phyloP scores from a whole-genome alignment of 2,113 vertebrate species.

The Brachirus orientalis region DNA sequence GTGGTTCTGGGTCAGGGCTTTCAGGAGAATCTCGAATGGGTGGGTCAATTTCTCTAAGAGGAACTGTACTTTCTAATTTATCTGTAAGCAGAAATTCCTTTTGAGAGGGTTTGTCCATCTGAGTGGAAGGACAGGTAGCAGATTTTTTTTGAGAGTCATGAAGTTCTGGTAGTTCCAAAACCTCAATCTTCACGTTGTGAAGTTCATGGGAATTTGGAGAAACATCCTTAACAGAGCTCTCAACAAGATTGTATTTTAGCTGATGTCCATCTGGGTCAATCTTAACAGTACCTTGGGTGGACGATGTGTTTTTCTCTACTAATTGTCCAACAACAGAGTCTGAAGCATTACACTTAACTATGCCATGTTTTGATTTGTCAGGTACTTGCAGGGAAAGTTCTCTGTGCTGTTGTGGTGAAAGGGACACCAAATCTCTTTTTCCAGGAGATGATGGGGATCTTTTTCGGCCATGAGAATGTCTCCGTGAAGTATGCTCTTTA shows the following conservation, averaged over 20 bases:
- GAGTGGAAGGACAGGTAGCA: conserved; percentile 13
- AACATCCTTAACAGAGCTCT: conserved; percentile 28
- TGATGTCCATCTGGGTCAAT: conserved; percentile 43
- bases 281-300: conserved; percentile 22
- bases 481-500: conserved; percentile 51
- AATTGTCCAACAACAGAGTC: conserved; percentile 24
- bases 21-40: conserved; percentile 76
- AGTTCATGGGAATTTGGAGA: conserved; percentile 9
- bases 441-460: conserved; percentile 69
- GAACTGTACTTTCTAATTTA: conserved; percentile 67
- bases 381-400: conserved; percentile 40
- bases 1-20: conserved; percentile 77
- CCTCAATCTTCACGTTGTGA: conserved; percentile 48
- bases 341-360: conserved; percentile 12
- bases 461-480: conserved; percentile 59
- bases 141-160: conserved; percentile 20
- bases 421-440: conserved; percentile 55
- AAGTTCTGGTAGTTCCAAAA: conserved; percentile 29
- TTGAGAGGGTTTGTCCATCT: conserved; percentile 25
- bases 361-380: conserved; percentile 67
- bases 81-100: conserved; percentile 23
- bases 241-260: conserved; percentile 20
- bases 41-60: conserved; percentile 72
- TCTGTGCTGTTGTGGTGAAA: conserved; percentile 48
- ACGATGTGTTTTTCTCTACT: conserved; percentile 19